Base-by-base conservation (phyloP, 2,113 vertebrate genomes). In the Tachysurus vachellii region DNA sequence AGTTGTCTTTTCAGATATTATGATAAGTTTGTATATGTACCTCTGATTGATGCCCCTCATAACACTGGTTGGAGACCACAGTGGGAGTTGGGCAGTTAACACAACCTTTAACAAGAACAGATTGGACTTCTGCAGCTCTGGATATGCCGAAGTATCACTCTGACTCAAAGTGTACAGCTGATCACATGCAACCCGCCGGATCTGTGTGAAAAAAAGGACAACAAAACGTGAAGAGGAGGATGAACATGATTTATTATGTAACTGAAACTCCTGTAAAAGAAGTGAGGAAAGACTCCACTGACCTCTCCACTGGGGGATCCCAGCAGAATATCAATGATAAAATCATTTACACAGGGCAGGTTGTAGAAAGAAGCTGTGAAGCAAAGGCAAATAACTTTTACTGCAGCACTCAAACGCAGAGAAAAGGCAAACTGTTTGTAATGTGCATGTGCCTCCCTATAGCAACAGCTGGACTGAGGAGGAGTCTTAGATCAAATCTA, bases 31-130 rank as follows among this genome's bases (percentile, higher is more conserved):
- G 28, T 70, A 26, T 77, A 19, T 71, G 10, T 82, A 97, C 98
- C 98, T 98, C 94, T 99, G 97, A 93, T 99, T 99, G 93, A 99
- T 94, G 61, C 98, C 98, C 92, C 98, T 97, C 98, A 99, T 99
- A 80, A 99, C 96, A 84, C 98, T 99, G 31, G 98, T 99, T 7
- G 98, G 98, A 88, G 97, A 99, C 98, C 98, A 99, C 28, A 99
- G 94, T 0, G 98, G 98, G 89, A 99, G 96, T 92, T 99, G 98
- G 19, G 98, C 97, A 0, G 96, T 96, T 10, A 99, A 96, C 86
- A 99, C 91, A 79, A 99, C 97, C 0, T 95, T 96, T 3, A 99
- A 94, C 54, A 99, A 96, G 93, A 99, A 99, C 77, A 99, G 95
- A 91, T 99, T 99, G 90, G 98, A 96, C 88, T 99, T 99, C 85